These are phyloP conservation scores for Laupala kohalensis DNA, from an alignment of 1,140 invertebrate genomes.

Conservation along the genomic window DNA sequence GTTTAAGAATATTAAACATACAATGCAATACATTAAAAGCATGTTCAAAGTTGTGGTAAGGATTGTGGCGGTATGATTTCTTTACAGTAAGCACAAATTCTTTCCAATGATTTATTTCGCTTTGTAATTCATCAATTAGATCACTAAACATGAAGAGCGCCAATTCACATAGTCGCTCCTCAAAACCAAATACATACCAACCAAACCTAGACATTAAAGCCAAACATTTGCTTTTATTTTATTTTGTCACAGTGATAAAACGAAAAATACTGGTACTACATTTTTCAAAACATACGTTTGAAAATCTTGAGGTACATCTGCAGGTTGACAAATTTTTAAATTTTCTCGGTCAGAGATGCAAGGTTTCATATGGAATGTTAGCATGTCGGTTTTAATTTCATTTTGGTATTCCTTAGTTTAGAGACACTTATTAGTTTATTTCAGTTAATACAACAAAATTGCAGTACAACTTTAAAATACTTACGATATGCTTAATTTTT, in stretches of 20 bases:
- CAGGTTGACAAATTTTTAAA: not conserved
- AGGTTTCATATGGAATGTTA: slow-evolving; percentile 19
- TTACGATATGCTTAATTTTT: slow-evolving; percentile 28
- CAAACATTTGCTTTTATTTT: too few species aligned
- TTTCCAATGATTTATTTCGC: not conserved
- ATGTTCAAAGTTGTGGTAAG: slow-evolving; percentile 44
- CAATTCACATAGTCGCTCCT: slow-evolving; percentile 10
- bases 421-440: too few species aligned
- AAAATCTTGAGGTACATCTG: slow-evolving; percentile 1
- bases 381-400: slow-evolving; percentile 12
- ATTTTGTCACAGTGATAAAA: slow-evolving; percentile 5
- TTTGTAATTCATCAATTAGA: not conserved
- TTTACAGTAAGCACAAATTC: slow-evolving; percentile 34
- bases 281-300: slow-evolving; percentile 3
- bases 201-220: slow-evolving; percentile 26
- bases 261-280: not conserved
- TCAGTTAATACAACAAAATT: not conserved
- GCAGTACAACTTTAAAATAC: not conserved
- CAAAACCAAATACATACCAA: slow-evolving; percentile 34
- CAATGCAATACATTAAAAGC: slow-evolving; percentile 41
- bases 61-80: slow-evolving; percentile 33
- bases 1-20: slow-evolving; percentile 36
- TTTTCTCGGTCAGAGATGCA: slow-evolving; percentile 24
- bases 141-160: not conserved
- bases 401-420: slow-evolving; percentile 4